Conservation (phyloP, 2,888 invertebrate species). For the Chironomus riparius region DNA sequence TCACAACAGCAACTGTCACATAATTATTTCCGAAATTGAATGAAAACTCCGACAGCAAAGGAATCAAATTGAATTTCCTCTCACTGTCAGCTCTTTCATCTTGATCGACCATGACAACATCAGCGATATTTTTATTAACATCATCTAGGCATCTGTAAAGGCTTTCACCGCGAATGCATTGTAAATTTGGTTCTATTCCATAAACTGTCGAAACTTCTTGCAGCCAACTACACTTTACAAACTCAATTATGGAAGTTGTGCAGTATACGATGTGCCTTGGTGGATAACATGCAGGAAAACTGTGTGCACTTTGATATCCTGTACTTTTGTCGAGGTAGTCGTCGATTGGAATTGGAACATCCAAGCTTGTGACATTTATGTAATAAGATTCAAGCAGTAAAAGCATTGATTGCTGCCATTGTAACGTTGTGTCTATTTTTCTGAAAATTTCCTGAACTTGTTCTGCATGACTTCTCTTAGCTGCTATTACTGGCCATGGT, state of each 20-base stretch:
- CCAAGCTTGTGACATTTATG: slow-evolving; percentile 46
- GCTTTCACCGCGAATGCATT: slow-evolving; percentile 57
- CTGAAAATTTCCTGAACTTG: slow-evolving; percentile 46
- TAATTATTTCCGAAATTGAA: slow-evolving; percentile 39
- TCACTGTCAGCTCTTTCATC: slow-evolving; percentile 61
- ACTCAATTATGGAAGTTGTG: slow-evolving; percentile 58
- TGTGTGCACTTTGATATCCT: slow-evolving; percentile 56
- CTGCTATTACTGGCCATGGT: slow-evolving; percentile 40
- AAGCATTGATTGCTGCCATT: slow-evolving; percentile 52
- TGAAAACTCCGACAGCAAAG: slow-evolving; percentile 38
- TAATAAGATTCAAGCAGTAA: slow-evolving; percentile 53
- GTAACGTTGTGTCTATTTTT: slow-evolving; percentile 37
- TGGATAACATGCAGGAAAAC: slow-evolving; percentile 59
- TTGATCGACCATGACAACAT: slow-evolving; percentile 62
- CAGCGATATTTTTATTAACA: slow-evolving; percentile 53
- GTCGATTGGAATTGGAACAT: slow-evolving; percentile 53
- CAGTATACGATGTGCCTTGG: slow-evolving; percentile 57
- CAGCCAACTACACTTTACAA: slow-evolving; percentile 70
- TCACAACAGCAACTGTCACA: slow-evolving; percentile 56
- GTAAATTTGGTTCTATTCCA: slow-evolving; percentile 68
- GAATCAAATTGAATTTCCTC: slow-evolving; percentile 45
- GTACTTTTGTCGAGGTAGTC: slow-evolving; percentile 56
- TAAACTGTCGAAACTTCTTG: slow-evolving; percentile 63
- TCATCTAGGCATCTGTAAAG: slow-evolving; percentile 59
- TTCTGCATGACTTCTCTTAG: slow-evolving; percentile 39